A percentile compares a stretch with the other conserved stretches of the same genome.
Evolutionary conservation across 2,888 invertebrate genomes (phyloP).

Genomic region (Eubasilissa splendida): DNA sequence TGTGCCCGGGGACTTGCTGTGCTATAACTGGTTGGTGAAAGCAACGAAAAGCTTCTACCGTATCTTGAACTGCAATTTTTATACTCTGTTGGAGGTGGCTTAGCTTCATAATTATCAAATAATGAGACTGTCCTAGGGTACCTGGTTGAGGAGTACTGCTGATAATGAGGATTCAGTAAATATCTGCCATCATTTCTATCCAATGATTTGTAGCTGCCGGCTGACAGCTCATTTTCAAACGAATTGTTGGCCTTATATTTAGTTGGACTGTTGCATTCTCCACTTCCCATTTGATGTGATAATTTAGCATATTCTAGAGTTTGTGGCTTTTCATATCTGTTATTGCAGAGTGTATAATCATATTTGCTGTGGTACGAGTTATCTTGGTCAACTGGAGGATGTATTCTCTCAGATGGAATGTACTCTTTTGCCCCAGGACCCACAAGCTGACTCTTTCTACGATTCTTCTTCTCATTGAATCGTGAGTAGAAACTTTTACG

Average conservation of each 20-base stretch:
- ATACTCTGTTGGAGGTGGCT: constrained; percentile 62
- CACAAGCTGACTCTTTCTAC: constrained; percentile 79
- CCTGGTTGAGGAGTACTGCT: constrained; percentile 67
- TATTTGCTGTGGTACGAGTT: constrained; percentile 61
- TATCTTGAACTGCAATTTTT: constrained; percentile 67
- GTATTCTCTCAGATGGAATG: constrained; percentile 69
- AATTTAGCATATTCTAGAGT: constrained; percentile 24
- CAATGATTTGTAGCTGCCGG: constrained; percentile 69
- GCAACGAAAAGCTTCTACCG: constrained; percentile 69
- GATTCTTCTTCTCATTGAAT: constrained; percentile 87
- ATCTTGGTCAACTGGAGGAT: constrained; percentile 64
- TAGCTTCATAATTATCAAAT: constrained; percentile 65
- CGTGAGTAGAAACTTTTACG: constrained; percentile 91
- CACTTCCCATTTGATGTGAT: constrained; percentile 35
- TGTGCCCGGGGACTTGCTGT: constrained; percentile 69
- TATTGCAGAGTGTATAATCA: constrained; percentile 65
- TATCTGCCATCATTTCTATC: constrained; percentile 70
- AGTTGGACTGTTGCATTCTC: constrained; percentile 51
- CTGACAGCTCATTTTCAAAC: constrained; percentile 65
- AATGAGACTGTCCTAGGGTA: constrained; percentile 70
- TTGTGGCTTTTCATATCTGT: constrained; percentile 29
- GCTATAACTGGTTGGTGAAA: constrained; percentile 71
- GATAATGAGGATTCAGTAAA: constrained; percentile 66
- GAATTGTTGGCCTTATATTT: constrained; percentile 63
- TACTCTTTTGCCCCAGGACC: constrained; percentile 76